These are phyloP conservation scores for Eulacestoma nigropectus DNA, from an alignment of 2,113 vertebrate species.

Conservation along the genomic window DNA sequence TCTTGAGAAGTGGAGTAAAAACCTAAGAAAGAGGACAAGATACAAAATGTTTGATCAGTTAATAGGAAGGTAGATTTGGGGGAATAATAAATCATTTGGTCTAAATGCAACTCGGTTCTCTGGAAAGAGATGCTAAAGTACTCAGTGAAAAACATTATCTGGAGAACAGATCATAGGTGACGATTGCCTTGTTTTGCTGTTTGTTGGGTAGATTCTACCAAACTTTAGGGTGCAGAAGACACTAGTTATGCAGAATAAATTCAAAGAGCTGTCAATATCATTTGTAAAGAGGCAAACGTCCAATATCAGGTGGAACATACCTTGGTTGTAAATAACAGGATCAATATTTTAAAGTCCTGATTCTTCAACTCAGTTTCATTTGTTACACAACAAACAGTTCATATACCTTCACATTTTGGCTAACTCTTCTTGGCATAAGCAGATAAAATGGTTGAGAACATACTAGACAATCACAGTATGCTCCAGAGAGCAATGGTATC, in stretches of 20 bases:
- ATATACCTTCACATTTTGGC: not conserved
- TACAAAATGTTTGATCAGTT: not conserved
- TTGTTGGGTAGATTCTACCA: not conserved
- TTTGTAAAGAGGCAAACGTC: not conserved
- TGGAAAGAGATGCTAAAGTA: constrained; percentile 23
- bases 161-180: constrained; percentile 8
- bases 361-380: not conserved
- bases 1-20: not conserved
- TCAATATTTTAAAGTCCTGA: not conserved
- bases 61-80: not conserved
- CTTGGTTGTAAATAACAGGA: not conserved
- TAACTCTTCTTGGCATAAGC: not conserved
- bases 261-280: not conserved
- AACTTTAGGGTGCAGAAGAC: constrained; percentile 1
- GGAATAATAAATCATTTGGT: constrained; percentile 3
- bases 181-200: not conserved
- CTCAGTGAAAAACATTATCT: not conserved
- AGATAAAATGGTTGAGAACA: not conserved
- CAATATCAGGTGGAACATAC: not conserved
- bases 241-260: not conserved
- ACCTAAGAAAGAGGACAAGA: not conserved
- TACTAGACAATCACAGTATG: not conserved
- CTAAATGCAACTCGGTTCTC: not conserved
- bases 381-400: not conserved
- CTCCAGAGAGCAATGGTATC: not conserved